Conservation (phyloP, 2,113 vertebrate species). For the chimpanzee (Pan troglodytes) region DNA sequence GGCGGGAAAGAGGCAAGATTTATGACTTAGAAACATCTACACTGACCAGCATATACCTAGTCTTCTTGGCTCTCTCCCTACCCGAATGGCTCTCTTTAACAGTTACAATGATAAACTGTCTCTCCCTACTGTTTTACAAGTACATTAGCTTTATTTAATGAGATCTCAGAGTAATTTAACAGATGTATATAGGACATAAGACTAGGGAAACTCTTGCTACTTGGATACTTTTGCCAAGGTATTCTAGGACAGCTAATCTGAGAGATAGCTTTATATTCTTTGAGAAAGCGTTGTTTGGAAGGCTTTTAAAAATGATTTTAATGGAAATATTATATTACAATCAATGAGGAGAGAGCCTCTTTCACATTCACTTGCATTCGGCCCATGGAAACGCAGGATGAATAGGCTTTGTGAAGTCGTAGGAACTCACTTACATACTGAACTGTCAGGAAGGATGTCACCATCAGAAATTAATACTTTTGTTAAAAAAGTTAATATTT, state of each 20-base stretch:
- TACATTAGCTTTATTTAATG: constrained; percentile 99
- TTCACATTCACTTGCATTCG: constrained; percentile 16
- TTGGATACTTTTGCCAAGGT: constrained; percentile 86
- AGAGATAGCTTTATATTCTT: constrained; percentile 67
- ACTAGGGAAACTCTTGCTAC: constrained; percentile 88
- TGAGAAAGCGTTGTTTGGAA: constrained; percentile 74
- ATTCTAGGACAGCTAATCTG: constrained; percentile 79
- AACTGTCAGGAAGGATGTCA: constrained; percentile 57
- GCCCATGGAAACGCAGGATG: constrained; percentile 63
- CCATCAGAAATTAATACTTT: constrained; percentile 65
- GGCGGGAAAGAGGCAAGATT: constrained; percentile 98
- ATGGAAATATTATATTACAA: constrained; percentile 75
- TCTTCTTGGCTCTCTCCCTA: constrained; percentile 89
- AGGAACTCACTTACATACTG: constrained; percentile 55
- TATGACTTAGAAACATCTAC: constrained; percentile 96
- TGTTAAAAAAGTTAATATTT: neutral
- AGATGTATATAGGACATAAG: constrained; percentile 94
- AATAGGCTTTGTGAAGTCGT: constrained; percentile 52
- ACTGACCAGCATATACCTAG: constrained; percentile 98
- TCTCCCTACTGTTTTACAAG: constrained; percentile 99
- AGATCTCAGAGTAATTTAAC: constrained; percentile 96
- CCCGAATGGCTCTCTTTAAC: constrained; percentile 91
- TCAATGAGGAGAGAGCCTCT: constrained; percentile 54
- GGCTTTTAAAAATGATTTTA: constrained; percentile 78
- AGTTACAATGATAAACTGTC: constrained; percentile 97